phyloP scores from a whole-genome alignment of 2,113 vertebrate genomes.

The Dicaeum eximium region DNA sequence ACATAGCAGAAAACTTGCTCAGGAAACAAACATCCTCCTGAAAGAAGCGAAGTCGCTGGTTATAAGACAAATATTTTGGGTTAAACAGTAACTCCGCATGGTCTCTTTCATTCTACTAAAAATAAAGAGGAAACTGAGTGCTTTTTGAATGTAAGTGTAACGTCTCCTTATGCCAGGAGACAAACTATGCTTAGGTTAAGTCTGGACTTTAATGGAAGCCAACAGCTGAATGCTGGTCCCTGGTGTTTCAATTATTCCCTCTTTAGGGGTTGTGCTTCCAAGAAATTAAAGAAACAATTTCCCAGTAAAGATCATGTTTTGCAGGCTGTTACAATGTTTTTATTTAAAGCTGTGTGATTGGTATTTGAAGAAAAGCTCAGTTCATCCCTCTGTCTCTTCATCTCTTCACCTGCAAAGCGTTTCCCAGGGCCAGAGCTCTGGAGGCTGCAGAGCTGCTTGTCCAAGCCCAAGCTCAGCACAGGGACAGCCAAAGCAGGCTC shows the following conservation, averaged over 20 bases:
- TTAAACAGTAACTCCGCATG: neutral
- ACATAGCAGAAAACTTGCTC: neutral
- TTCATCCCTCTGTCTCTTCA: neutral
- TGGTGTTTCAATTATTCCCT: slow-evolving; percentile 18
- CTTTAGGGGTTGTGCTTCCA: neutral
- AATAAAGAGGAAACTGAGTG: neutral
- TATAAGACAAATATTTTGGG: slow-evolving; percentile 36
- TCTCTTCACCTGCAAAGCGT: fast-evolving
- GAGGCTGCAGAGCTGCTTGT: neutral
- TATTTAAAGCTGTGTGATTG: neutral
- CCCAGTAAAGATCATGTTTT: neutral
- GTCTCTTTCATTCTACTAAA: neutral
- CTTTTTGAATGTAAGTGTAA: neutral
- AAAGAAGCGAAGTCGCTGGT: neutral
- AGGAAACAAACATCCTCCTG: slow-evolving; percentile 23
- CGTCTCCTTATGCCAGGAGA: neutral
- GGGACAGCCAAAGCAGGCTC: neutral
- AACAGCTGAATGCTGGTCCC: slow-evolving; percentile 23
- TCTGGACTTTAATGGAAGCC: slow-evolving; percentile 33
- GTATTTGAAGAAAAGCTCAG: neutral
- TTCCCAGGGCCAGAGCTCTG: fast-evolving
- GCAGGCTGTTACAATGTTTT: neutral
- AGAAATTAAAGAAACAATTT: slow-evolving; percentile 3
- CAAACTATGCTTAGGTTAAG: neutral
- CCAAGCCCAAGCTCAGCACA: neutral